phyloP scores from a whole-genome alignment of 2,797 vertebrate species.

The Darevskia mixta region DNA sequence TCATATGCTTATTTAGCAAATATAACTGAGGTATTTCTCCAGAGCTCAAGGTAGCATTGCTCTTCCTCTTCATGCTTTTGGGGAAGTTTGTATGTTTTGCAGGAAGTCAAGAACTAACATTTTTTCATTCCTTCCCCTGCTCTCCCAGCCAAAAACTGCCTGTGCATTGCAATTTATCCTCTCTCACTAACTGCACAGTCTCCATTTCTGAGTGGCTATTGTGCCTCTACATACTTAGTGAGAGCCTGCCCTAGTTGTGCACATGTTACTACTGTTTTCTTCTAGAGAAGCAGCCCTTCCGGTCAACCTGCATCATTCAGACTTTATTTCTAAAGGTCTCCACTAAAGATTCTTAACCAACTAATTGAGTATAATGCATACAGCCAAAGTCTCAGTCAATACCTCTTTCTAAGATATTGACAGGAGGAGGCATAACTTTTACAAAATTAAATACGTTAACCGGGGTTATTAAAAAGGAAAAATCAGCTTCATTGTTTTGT shows the following conservation, averaged over 20 bases:
- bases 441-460: background rate
- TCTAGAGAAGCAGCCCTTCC: background rate
- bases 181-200: too few species aligned
- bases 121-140: too few species aligned
- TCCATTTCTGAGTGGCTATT: too few species aligned
- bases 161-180: too few species aligned
- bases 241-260: background rate
- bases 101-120: too few species aligned
- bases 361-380: background rate
- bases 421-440: background rate
- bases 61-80: too few species aligned
- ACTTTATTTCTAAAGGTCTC: background rate
- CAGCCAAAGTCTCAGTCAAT: background rate
- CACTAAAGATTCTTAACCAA: background rate
- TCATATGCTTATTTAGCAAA: too few species aligned
- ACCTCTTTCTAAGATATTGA: background rate
- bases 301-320: background rate
- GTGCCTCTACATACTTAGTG: too few species aligned
- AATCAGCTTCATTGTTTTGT: background rate
- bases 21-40: too few species aligned
- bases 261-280: background rate
- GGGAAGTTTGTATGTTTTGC: too few species aligned
- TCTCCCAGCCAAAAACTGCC: too few species aligned
- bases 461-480: background rate
- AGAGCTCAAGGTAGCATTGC: too few species aligned